A percentile compares a stretch with the other conserved stretches of the same genome.
phyloP scores from a whole-genome alignment of 2,888 invertebrate species.

The Drosophila mercatorum region DNA sequence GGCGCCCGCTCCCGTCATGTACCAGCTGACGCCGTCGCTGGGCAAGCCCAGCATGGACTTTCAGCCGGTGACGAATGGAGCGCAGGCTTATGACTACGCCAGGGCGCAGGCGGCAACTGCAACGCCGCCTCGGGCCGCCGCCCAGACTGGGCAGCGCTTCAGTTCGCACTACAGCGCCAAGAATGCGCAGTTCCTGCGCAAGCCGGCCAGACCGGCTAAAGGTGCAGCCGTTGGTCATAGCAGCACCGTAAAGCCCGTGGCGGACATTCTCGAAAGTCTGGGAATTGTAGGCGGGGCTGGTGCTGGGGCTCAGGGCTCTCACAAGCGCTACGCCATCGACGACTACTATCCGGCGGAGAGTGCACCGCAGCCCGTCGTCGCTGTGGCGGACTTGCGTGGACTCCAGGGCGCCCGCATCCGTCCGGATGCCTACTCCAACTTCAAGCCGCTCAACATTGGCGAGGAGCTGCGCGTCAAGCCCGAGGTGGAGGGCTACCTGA shows the following conservation, averaged over 20 bases:
- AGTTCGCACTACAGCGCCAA: constrained; percentile 85
- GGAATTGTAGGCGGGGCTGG: constrained; percentile 79
- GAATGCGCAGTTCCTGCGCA: constrained; percentile 75
- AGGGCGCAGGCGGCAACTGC: background rate
- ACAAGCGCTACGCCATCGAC: constrained; percentile 75
- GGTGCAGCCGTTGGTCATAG: constrained; percentile 42
- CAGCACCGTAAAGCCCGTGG: constrained; percentile 75
- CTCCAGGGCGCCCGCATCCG: constrained; percentile 76
- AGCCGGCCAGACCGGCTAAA: constrained; percentile 43
- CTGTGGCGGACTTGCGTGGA: constrained; percentile 78
- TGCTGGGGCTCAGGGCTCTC: constrained; percentile 27
- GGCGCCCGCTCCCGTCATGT: constrained; percentile 66
- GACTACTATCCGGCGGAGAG: constrained; percentile 80
- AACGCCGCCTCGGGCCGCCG: background rate
- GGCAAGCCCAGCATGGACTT: constrained; percentile 58
- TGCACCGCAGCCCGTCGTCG: constrained; percentile 76
- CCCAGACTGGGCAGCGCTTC: constrained; percentile 69
- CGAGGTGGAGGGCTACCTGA: constrained; percentile 83
- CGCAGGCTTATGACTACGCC: constrained; percentile 37
- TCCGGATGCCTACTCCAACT: constrained; percentile 83
- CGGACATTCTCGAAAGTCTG: constrained; percentile 79
- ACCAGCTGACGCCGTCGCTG: constrained; percentile 65
- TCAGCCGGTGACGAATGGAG: constrained; percentile 60
- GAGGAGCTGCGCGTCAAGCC: constrained; percentile 81
- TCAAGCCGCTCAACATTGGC: constrained; percentile 84